phyloP scores from a whole-genome alignment of 1,140 invertebrate species.

The Temnothorax curvispinosus region DNA sequence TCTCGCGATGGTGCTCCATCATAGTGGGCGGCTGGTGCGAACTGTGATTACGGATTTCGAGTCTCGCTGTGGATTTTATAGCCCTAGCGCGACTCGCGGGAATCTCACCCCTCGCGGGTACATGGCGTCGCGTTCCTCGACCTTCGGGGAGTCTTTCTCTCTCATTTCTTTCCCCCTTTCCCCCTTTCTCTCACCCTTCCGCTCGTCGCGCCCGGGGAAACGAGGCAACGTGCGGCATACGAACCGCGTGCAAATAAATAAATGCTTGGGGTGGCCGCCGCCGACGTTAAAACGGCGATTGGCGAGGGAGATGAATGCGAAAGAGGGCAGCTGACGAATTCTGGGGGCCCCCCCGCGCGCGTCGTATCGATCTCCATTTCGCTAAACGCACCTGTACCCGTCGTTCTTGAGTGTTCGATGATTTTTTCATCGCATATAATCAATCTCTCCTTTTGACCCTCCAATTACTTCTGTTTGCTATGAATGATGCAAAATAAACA shows the following conservation, averaged over 20 bases:
- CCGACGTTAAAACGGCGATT: slow-evolving; percentile 46
- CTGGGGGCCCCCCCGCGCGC: neutral
- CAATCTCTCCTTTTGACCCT: slow-evolving; percentile 37
- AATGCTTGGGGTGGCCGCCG: slow-evolving; percentile 69
- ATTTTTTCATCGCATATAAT: slow-evolving; percentile 49
- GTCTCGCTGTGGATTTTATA: slow-evolving; percentile 73
- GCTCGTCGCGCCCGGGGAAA: neutral
- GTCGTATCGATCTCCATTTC: slow-evolving; percentile 48
- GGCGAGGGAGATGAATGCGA: slow-evolving; percentile 15
- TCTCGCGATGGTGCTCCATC: slow-evolving; percentile 55
- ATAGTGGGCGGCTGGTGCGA: slow-evolving; percentile 63
- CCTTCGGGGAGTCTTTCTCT: slow-evolving; percentile 18
- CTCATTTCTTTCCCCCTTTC: neutral
- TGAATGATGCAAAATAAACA: slow-evolving; percentile 50
- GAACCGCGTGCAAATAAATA: slow-evolving; percentile 79
- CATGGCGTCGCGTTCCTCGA: slow-evolving; percentile 17
- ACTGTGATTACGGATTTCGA: slow-evolving; percentile 77
- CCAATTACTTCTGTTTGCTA: slow-evolving; percentile 31
- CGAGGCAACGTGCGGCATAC: slow-evolving; percentile 64
- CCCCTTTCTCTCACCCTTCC: neutral
- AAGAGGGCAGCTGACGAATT: slow-evolving; percentile 51
- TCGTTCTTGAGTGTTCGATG: slow-evolving; percentile 27
- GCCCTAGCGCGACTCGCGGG: slow-evolving; percentile 53
- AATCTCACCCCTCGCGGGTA: neutral
- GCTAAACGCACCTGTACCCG: slow-evolving; percentile 38